These are phyloP conservation scores for Ceyx melanurus DNA, from an alignment of 2,113 vertebrate genomes.

Conservation along the genomic window DNA sequence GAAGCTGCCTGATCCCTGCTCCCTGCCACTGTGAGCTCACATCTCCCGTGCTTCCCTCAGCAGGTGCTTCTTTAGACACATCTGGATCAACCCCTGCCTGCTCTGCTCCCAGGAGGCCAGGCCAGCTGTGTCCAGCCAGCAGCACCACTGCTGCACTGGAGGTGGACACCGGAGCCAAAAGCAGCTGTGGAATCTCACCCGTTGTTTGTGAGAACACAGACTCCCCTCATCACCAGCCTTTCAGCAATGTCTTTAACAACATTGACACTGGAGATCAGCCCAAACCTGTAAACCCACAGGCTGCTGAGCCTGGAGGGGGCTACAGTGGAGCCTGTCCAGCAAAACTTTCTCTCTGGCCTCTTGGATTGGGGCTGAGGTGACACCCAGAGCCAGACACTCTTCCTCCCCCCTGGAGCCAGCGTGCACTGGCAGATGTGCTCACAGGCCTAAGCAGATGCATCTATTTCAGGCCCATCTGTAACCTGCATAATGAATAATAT, in stretches of 20 bases:
- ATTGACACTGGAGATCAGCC: background rate
- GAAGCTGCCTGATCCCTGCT: background rate
- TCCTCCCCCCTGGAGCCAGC: fast-evolving
- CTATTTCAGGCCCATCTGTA: conserved; percentile 18
- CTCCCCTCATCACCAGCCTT: background rate
- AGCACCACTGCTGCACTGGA: background rate
- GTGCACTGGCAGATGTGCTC: background rate
- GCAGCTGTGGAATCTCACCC: background rate
- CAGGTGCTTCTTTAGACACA: background rate
- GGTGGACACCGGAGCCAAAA: background rate
- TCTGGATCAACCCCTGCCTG: background rate
- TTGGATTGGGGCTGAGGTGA: background rate
- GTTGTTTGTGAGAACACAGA: background rate
- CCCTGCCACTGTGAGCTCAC: background rate
- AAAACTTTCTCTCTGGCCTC: background rate
- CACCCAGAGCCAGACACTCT: background rate
- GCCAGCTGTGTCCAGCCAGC: fast-evolving
- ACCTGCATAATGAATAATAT: conserved; percentile 15
- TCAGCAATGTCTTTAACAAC: background rate
- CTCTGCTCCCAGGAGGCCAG: background rate
- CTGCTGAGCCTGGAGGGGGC: background rate
- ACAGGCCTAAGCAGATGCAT: background rate
- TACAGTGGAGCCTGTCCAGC: background rate
- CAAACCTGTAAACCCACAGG: background rate
- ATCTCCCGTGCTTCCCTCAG: background rate